Evolutionary conservation across 2,797 vertebrate species (phyloP), one percentile per base, ranked within the genome.

Genomic region (Rhincodon typus): DNA sequence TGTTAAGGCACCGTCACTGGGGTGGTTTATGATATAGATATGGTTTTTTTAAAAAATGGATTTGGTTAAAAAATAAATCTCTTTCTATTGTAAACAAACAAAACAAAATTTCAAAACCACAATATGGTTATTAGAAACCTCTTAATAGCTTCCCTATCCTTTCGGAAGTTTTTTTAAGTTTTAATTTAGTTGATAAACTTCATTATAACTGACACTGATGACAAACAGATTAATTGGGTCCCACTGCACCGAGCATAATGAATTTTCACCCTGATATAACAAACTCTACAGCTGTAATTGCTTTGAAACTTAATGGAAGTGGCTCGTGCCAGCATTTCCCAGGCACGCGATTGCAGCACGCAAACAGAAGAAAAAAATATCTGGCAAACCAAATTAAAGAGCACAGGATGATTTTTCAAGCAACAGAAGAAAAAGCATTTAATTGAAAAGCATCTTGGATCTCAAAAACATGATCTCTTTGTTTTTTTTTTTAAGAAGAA

Each of bases 151-250:
- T 66, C 53, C 30, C n/a, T 27, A 66, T 62, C 53, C 62, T 42
- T 93, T 93, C n/a, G 12, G 66, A 93, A 38, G 66, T 25, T 93
- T 42, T 66, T 93, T 67, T 25, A 77, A 93, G 62, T 69, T 69
- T 38, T 69, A 93, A 69, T 69, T 93, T 62, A 27, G 90, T 93
- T 93, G 90, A 42, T 21, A 42, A 93, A 93, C 90, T 93, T 93
- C 10, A 42, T 69, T 42, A 42, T 69, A 42, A 69, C 19, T 10
- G 42, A 93, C n/a, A 67, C 46, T 77, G 57, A 53, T 57, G 50
- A 53, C 94, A 74, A 15, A 50, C 42, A 74, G 94, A 74, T 21
- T 34, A 77, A 77, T 27, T 19, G 90, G 27, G 27, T 95, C 94
- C 94, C 50, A 53, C n/a, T 53, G 94, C 70, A 77, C 94, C 46